These are phyloP conservation scores for Hipposideros larvatus DNA, from an alignment of 2,797 vertebrate genomes.

Conservation along the genomic window DNA sequence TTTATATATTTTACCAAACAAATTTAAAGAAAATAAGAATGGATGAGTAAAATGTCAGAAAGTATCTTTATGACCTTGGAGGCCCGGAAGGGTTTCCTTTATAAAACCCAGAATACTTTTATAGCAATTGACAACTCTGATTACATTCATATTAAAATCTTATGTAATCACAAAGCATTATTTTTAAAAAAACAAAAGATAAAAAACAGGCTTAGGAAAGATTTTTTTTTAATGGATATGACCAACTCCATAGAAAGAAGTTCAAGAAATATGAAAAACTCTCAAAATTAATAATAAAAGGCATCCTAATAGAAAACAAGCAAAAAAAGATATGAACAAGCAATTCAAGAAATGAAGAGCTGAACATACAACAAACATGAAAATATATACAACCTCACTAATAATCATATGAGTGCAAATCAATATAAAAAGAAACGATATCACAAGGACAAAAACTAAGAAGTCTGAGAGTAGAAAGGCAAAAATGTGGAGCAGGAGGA, in stretches of 20 bases:
- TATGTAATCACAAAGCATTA: not conserved
- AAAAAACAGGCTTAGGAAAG: not conserved
- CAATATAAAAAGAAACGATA: not conserved
- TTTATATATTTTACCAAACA: not conserved
- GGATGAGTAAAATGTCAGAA: not conserved
- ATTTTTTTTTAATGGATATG: not conserved
- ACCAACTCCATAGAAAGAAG: not conserved
- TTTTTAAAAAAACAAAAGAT: not conserved
- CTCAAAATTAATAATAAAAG: conserved; percentile 34
- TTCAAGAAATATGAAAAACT: conserved; percentile 23
- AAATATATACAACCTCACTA: not conserved
- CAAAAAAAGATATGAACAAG: not conserved
- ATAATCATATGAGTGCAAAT: not conserved
- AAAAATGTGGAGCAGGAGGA: not conserved
- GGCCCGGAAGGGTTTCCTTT: not conserved
- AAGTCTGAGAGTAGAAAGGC: not conserved
- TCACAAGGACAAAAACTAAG: not conserved
- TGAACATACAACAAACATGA: not conserved
- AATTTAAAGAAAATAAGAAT: not conserved
- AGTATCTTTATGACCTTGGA: not conserved
- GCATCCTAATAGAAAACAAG: not conserved
- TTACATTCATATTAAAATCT: not conserved
- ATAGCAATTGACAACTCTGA: not conserved
- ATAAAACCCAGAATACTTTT: not conserved
- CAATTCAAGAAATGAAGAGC: not conserved